Evolutionary conservation across 2,113 vertebrate species (phyloP).

Genomic region (Myrmecobius fasciatus): DNA sequence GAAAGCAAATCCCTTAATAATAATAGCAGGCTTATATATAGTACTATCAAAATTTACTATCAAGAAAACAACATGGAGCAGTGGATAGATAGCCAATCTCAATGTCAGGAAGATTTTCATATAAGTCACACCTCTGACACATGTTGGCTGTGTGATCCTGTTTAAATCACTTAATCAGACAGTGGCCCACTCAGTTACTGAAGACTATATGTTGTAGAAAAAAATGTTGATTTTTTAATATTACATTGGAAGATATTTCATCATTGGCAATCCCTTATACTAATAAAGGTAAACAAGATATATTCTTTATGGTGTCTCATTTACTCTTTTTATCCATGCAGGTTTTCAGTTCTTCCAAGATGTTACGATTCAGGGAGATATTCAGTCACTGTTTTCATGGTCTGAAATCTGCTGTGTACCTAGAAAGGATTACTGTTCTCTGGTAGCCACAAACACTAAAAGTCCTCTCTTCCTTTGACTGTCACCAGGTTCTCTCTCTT

Average conservation of each 20-base stretch:
- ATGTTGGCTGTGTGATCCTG: background rate
- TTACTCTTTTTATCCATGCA: no score
- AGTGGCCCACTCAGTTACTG: background rate
- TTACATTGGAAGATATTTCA: background rate
- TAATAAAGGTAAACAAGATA: background rate
- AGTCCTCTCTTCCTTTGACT: no score
- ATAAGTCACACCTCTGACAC: background rate
- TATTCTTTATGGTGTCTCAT: background rate
- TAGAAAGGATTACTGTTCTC: background rate
- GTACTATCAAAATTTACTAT: background rate
- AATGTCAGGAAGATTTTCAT: background rate
- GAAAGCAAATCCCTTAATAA: background rate
- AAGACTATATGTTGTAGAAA: background rate
- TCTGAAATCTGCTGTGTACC: background rate
- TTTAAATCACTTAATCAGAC: background rate
- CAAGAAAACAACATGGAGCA: background rate
- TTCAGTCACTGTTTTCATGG: background rate
- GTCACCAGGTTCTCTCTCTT: no score
- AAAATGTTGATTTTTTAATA: background rate
- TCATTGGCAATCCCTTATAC: background rate
- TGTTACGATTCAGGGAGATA: background rate
- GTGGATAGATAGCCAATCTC: background rate
- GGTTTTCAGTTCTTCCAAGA: background rate
- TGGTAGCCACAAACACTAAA: no score
- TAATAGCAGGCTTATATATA: background rate